phyloP scores from a whole-genome alignment of 2,888 invertebrate genomes.

The Clivina fossor region DNA sequence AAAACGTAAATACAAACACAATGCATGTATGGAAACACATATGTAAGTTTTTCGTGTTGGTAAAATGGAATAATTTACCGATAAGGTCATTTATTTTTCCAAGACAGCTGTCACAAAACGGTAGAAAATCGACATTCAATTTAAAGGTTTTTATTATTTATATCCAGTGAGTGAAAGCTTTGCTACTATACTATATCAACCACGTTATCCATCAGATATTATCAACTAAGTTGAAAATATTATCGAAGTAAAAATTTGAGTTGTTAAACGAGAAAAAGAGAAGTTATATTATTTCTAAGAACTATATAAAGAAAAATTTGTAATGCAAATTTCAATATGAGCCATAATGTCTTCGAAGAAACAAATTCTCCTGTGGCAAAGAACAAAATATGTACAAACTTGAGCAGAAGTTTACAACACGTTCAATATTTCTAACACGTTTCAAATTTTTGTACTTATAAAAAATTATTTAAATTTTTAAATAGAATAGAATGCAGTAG shows the following conservation, averaged over 20 bases:
- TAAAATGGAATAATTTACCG: slow-evolving; percentile 23
- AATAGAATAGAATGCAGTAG: too few relatives aligned
- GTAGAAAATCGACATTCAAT: slow-evolving; percentile 32
- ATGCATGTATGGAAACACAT: not conserved
- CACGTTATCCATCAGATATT: too few relatives aligned
- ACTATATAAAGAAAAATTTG: not conserved
- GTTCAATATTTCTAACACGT: too few relatives aligned
- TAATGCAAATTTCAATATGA: not conserved
- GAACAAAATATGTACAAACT: too few relatives aligned
- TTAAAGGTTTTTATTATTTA: slow-evolving; percentile 29
- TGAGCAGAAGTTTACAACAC: too few relatives aligned
- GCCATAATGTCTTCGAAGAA: not conserved
- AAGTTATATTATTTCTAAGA: not conserved
- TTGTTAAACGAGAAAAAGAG: too few relatives aligned
- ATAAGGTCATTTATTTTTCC: slow-evolving; percentile 27
- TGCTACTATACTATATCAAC: too few relatives aligned
- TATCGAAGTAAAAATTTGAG: too few relatives aligned
- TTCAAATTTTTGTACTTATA: too few relatives aligned
- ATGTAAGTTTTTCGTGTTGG: slow-evolving; percentile 15
- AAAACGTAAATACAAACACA: slow-evolving; percentile 8
- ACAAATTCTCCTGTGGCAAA: too few relatives aligned
- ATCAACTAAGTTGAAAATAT: too few relatives aligned
- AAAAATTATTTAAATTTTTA: too few relatives aligned
- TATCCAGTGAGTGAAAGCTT: slow-evolving; percentile 25
- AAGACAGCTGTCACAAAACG: slow-evolving; percentile 26